A percentile compares a stretch with the other conserved stretches of the same genome.
Conservation (phyloP, 2,113 vertebrate species). For the Python bivittatus region DNA sequence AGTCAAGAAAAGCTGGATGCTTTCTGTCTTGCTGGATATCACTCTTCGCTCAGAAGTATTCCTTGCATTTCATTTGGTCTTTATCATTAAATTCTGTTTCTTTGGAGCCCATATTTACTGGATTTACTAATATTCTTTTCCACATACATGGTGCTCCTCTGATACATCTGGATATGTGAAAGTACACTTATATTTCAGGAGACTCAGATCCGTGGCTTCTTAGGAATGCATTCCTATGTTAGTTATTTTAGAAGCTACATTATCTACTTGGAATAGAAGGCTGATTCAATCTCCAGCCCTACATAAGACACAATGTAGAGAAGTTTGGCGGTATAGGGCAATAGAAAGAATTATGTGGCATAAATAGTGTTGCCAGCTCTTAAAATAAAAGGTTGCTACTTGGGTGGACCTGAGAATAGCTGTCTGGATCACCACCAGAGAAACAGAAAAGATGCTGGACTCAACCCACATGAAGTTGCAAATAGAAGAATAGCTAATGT, state of each 20-base stretch:
- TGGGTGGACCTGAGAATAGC: neutral
- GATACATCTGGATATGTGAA: neutral
- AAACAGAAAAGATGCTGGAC: neutral
- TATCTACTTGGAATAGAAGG: constrained; percentile 26
- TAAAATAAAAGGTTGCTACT: neutral
- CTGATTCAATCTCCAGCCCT: constrained; percentile 12
- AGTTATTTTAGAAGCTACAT: constrained; percentile 12
- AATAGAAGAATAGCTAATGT: neutral
- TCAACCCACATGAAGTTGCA: neutral
- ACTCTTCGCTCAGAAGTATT: neutral
- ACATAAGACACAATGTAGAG: constrained; percentile 18
- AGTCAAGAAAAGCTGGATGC: neutral
- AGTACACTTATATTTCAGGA: neutral
- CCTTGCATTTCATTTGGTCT: neutral
- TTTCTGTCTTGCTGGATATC: neutral
- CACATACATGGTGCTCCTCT: neutral
- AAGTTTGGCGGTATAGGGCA: neutral
- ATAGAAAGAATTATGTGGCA: neutral
- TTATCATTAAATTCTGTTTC: neutral
- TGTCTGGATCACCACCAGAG: neutral
- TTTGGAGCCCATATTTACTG: neutral
- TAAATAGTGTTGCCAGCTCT: neutral
- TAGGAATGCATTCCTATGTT: constrained; percentile 24
- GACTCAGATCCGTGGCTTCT: neutral
- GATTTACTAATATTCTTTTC: neutral